Percentiles rank a stretch among this genome's conserved stretches.
Conservation (phyloP, 2,888 invertebrate species). For the Campoplex capitator region DNA sequence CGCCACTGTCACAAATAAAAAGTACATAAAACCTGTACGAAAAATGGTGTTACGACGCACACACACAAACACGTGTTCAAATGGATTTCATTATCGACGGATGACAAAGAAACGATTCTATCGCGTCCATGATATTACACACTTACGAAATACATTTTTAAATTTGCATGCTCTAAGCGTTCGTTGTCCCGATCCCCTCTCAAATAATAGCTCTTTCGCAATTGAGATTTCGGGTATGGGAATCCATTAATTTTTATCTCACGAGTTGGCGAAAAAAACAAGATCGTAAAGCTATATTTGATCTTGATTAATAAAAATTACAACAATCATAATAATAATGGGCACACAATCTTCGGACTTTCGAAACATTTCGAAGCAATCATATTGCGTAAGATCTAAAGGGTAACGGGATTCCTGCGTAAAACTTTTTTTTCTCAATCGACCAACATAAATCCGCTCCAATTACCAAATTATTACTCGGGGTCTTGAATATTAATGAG, state of each 20-base stretch:
- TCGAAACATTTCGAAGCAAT: constrained; percentile 10
- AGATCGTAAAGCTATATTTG: not conserved
- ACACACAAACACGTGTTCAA: not conserved
- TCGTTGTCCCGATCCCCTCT: too few relatives aligned
- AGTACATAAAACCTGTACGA: not conserved
- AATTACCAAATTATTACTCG: constrained; percentile 29
- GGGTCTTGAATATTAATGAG: constrained; percentile 28
- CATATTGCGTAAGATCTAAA: constrained; percentile 4
- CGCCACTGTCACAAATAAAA: constrained; percentile 33
- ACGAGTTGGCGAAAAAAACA: not conserved
- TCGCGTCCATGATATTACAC: constrained; percentile 8
- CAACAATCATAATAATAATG: constrained; percentile 5
- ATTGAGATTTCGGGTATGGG: constrained; percentile 4
- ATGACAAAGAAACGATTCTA: constrained; percentile 8
- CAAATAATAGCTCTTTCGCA: not conserved
- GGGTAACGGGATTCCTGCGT: constrained; percentile 22
- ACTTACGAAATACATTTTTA: constrained; percentile 25
- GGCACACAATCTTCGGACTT: constrained; percentile 9
- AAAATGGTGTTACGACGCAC: not conserved
- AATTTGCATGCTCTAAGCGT: constrained; percentile 42
- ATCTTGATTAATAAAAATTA: constrained; percentile 6
- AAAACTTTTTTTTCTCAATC: constrained; percentile 11
- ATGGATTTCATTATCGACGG: not conserved
- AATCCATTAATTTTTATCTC: constrained; percentile 34
- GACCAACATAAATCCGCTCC: constrained; percentile 26